Percentiles rank a stretch among this genome's conserved stretches.
Conservation (phyloP, 1,140 invertebrate species). For the Trichogramma pretiosum region DNA sequence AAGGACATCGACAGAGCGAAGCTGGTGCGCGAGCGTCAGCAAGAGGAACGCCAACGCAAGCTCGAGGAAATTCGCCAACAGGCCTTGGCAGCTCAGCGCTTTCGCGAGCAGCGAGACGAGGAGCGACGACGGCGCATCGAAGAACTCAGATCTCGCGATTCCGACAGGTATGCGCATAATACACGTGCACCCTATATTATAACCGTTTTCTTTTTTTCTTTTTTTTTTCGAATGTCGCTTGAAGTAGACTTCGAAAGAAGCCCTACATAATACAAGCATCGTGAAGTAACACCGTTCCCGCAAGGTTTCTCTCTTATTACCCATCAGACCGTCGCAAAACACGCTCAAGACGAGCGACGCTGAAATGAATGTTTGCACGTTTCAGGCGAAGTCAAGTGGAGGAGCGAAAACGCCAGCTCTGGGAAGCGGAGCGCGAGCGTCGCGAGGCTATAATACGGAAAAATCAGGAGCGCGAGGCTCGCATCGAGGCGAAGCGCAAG, state of each 20-base stretch:
- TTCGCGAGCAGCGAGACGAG: conserved; percentile 79
- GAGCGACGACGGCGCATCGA: conserved; percentile 70
- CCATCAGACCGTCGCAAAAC: too few relatives aligned
- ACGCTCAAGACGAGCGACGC: too few relatives aligned
- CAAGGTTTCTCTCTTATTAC: too few relatives aligned
- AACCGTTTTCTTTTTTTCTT: too few relatives aligned
- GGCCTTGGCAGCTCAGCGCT: conserved; percentile 75
- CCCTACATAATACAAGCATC: too few relatives aligned
- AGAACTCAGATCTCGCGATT: conserved; percentile 67
- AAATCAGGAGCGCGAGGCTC: conserved; percentile 73
- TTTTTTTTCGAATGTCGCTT: too few relatives aligned
- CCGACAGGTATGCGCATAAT: conserved; percentile 48
- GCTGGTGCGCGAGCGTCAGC: conserved; percentile 68
- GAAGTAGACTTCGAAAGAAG: too few relatives aligned
- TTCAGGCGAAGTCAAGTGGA: conserved; percentile 60
- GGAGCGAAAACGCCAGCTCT: conserved; percentile 76
- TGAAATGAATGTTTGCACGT: conserved; percentile 36
- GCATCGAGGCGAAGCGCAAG: conserved; percentile 64
- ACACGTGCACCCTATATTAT: too few relatives aligned
- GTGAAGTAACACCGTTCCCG: too few relatives aligned
- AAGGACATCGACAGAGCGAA: conserved; percentile 34
- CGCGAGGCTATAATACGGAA: conserved; percentile 75
- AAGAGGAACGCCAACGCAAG: conserved; percentile 75
- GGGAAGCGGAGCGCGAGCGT: conserved; percentile 75
- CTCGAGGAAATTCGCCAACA: conserved; percentile 78